Conservation (phyloP, 2,113 vertebrate species). For the Puffinus mauretanicus region DNA sequence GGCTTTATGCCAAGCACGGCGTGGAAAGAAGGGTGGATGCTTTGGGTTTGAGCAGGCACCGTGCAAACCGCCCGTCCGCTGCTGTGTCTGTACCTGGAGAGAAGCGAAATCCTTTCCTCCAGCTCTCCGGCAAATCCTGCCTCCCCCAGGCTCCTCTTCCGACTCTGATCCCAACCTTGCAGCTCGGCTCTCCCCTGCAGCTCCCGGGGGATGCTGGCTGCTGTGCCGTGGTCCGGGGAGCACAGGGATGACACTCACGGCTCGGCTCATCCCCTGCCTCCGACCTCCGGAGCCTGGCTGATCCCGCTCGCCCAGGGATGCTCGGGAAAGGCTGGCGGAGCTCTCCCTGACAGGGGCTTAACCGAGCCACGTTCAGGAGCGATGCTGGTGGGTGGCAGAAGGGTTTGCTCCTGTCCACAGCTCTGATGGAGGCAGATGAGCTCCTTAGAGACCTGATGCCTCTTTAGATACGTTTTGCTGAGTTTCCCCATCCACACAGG, state of each 20-base stretch:
- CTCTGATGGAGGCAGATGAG: no score
- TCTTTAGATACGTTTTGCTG: background rate
- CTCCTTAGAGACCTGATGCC: background rate
- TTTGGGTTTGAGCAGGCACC: background rate
- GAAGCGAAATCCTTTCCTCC: background rate
- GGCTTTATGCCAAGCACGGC: rapidly evolving
- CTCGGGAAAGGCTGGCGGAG: background rate
- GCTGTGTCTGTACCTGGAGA: background rate
- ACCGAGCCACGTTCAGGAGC: rapidly evolving
- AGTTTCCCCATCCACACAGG: background rate
- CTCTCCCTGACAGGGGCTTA: rapidly evolving
- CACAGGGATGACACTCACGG: rapidly evolving
- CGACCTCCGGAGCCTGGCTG: background rate
- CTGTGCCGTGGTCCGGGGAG: no score
- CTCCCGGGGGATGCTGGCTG: background rate
- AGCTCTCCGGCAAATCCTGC: no score
- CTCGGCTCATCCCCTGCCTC: background rate
- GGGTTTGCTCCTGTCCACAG: background rate
- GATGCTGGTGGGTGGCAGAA: background rate
- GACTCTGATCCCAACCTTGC: rapidly evolving
- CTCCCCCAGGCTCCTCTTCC: background rate
- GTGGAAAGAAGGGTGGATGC: background rate
- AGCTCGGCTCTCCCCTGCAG: background rate
- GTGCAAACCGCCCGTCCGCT: rapidly evolving
- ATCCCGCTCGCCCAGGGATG: background rate